Evolutionary conservation across 1,140 invertebrate species (phyloP).

Genomic region (Zaprionus lachaisei): DNA sequence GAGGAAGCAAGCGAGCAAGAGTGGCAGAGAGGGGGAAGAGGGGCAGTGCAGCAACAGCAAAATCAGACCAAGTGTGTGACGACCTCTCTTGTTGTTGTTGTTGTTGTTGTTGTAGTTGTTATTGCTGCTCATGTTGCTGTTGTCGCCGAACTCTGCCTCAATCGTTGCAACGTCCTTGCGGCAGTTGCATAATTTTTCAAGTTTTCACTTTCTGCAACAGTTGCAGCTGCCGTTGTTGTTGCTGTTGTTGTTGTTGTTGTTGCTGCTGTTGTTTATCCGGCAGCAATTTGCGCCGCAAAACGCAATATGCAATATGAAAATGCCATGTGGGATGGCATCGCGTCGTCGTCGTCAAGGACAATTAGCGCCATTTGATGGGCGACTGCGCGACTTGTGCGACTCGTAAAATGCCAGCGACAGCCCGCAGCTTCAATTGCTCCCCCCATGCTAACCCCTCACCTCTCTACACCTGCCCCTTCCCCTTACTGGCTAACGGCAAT

Average conservation of each 20-base stretch:
- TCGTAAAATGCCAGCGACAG: conserved; percentile 10
- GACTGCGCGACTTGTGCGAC: conserved; percentile 19
- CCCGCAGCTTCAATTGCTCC: conserved; percentile 2
- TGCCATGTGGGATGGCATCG: conserved; percentile 70
- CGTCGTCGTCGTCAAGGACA: conserved; percentile 68
- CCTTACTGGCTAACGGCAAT: background rate
- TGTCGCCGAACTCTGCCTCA: conserved; percentile 34
- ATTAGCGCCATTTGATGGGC: conserved; percentile 73
- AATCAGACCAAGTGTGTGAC: conserved; percentile 80
- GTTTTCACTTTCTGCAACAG: conserved; percentile 71
- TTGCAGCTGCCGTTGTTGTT: conserved; percentile 29
- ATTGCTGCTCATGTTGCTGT: conserved; percentile 34
- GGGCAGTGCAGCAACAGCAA: conserved; percentile 39
- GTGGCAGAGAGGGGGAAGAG: background rate
- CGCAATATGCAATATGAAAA: conserved; percentile 59
- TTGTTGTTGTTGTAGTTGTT: conserved; percentile 39
- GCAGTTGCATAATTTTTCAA: conserved; percentile 81
- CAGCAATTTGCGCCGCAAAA: conserved; percentile 68
- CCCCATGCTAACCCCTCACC: background rate
- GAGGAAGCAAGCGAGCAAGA: background rate
- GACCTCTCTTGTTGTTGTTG: conserved; percentile 60
- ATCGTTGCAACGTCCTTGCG: conserved; percentile 71
- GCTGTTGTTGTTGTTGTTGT: background rate
- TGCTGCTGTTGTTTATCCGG: conserved; percentile 55
- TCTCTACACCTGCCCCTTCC: background rate